A percentile compares a stretch with the other conserved stretches of the same genome.
phyloP scores from a whole-genome alignment of 2,113 vertebrate genomes.

The Serilophus lunatus region DNA sequence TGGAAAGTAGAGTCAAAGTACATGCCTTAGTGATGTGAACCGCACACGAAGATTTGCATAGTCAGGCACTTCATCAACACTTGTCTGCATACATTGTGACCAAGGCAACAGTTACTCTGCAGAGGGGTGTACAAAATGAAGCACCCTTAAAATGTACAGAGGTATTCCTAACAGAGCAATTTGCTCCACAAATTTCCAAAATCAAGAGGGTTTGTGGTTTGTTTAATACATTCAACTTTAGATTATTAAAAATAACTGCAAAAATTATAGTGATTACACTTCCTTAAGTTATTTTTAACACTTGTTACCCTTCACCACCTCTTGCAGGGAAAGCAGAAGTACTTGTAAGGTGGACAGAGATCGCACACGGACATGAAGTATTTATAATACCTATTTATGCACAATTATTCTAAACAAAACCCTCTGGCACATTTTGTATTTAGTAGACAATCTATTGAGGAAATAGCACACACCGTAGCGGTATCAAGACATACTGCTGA shows the following conservation, averaged over 20 bases:
- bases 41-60: neutral
- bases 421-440: neutral
- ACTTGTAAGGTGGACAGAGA: neutral
- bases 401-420: neutral
- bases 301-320: neutral
- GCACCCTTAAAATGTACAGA: neutral
- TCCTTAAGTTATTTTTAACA: neutral
- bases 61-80: neutral
- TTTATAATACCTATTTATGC: neutral
- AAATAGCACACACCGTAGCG: neutral
- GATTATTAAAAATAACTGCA: neutral
- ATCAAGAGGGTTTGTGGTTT: neutral
- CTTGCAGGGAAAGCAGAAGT: neutral
- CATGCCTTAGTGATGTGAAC: neutral
- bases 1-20: neutral
- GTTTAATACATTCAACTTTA: neutral
- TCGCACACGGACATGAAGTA: fast-evolving
- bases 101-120: neutral
- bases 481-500: neutral
- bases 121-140: neutral
- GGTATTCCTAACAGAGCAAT: neutral
- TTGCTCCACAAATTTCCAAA: neutral
- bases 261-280: neutral
- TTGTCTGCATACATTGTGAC: neutral
- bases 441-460: neutral